Evolutionary conservation across 2,888 invertebrate genomes (phyloP).

Genomic region (Himalopsyche kuldschensis): DNA sequence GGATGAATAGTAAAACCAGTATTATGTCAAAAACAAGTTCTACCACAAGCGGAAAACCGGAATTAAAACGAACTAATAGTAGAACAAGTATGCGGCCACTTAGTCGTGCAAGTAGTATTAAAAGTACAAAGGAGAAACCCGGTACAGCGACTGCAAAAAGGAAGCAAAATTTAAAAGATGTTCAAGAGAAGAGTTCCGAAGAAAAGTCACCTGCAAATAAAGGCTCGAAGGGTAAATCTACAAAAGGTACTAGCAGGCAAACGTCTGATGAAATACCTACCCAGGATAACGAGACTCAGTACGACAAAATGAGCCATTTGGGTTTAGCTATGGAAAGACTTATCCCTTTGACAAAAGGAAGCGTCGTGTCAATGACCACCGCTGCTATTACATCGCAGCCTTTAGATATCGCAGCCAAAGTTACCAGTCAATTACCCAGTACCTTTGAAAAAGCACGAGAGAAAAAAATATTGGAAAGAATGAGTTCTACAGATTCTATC

Average conservation of each 20-base stretch:
- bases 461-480: conserved; percentile 54
- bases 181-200: conserved; percentile 42
- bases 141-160: conserved; percentile 19
- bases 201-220: conserved; percentile 30
- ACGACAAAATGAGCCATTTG: conserved; percentile 48
- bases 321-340: conserved; percentile 50
- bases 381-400: conserved; percentile 62
- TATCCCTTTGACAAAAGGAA: conserved; percentile 56
- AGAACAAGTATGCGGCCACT: conserved; percentile 50
- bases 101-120: conserved; percentile 51
- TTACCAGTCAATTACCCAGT: conserved; percentile 58
- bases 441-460: conserved; percentile 58
- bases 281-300: conserved; percentile 57
- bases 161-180: conserved; percentile 35
- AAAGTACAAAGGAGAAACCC: conserved; percentile 45
- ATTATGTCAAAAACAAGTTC: conserved; percentile 26
- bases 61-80: conserved; percentile 46
- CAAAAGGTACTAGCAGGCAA: conserved; percentile 33
- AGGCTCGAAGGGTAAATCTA: conserved; percentile 37
- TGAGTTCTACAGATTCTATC: conserved; percentile 54
- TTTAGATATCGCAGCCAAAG: conserved; percentile 58
- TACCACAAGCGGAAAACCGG: conserved; percentile 23
- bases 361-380: conserved; percentile 61
- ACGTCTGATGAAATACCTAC: conserved; percentile 46
- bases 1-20: conserved; percentile 33